Percentiles rank a stretch among this genome's conserved stretches.
phyloP scores from a whole-genome alignment of 2,113 vertebrate species.

The Tinamus guttatus region DNA sequence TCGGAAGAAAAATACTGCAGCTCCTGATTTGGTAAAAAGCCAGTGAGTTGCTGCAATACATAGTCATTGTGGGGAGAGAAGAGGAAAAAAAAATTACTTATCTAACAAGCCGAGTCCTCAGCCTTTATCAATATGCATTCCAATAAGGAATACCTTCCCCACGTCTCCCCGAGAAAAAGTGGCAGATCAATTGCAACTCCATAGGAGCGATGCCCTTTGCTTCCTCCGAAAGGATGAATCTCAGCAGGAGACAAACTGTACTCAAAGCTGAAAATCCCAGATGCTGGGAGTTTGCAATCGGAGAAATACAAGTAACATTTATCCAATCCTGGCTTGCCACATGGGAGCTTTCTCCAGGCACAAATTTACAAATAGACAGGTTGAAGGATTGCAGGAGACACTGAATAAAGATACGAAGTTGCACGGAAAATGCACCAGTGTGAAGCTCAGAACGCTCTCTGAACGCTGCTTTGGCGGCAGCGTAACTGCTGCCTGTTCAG shows the following conservation, averaged over 20 bases:
- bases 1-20: constrained; percentile 81
- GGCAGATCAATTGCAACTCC: constrained; percentile 22
- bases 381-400: constrained; percentile 63
- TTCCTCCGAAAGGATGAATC: constrained; percentile 41
- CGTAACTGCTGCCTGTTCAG: not conserved
- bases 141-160: constrained; percentile 61
- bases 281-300: constrained; percentile 62
- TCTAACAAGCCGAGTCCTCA: constrained; percentile 70
- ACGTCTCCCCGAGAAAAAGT: constrained; percentile 42
- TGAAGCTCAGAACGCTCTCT: not conserved
- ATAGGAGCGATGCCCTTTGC: constrained; percentile 43
- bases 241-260: constrained; percentile 67
- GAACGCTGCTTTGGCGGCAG: constrained; percentile 2
- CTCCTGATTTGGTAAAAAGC: constrained; percentile 82
- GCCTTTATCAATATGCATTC: constrained; percentile 71
- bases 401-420: constrained; percentile 48
- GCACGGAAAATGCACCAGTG: not conserved
- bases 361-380: constrained; percentile 63
- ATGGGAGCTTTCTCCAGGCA: constrained; percentile 31
- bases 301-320: constrained; percentile 66
- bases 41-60: constrained; percentile 84
- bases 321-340: constrained; percentile 64
- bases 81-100: constrained; percentile 58
- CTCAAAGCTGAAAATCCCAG: constrained; percentile 65
- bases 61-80: constrained; percentile 76